These are phyloP conservation scores for Pteria penguin DNA, from an alignment of 2,888 invertebrate genomes.

Conservation along the genomic window DNA sequence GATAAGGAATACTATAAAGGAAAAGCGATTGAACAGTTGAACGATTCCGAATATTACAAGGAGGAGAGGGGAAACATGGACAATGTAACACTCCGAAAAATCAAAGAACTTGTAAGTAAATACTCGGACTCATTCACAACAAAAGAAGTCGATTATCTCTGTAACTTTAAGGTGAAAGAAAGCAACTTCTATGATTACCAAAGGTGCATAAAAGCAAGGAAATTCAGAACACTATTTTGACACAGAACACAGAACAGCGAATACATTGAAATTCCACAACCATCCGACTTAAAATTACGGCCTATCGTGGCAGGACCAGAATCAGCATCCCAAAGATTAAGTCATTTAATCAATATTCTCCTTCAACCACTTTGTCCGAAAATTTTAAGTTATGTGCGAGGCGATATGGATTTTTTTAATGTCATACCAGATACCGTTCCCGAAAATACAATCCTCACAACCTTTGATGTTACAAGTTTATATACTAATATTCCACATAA, in stretches of 20 bases:
- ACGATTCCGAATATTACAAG: constrained; percentile 25
- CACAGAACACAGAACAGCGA: neutral
- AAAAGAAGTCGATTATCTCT: constrained; percentile 16
- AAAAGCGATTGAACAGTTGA: too few species aligned
- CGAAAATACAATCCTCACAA: constrained; percentile 16
- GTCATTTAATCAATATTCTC: constrained; percentile 30
- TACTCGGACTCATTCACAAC: constrained; percentile 7
- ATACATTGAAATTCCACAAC: constrained; percentile 1
- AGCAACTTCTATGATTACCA: constrained; percentile 23
- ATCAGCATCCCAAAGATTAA: constrained; percentile 25
- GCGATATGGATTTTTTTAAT: constrained; percentile 27
- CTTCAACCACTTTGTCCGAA: constrained; percentile 28
- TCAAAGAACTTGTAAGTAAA: neutral
- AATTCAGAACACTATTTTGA: constrained; percentile 2
- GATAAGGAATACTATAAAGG: constrained; percentile 31
- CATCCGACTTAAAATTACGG: constrained; percentile 27
- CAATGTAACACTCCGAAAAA: constrained; percentile 9
- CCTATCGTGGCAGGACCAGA: constrained; percentile 28
- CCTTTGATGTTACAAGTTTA: constrained; percentile 35
- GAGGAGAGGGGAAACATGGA: neutral
- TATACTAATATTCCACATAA: constrained; percentile 39
- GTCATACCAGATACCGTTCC: constrained; percentile 11
- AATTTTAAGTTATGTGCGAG: constrained; percentile 24
- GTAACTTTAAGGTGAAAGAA: constrained; percentile 2
- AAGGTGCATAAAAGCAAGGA: constrained; percentile 15